These are phyloP conservation scores for Thermophis baileyi DNA, from an alignment of 2,113 vertebrate species.

Conservation along the genomic window DNA sequence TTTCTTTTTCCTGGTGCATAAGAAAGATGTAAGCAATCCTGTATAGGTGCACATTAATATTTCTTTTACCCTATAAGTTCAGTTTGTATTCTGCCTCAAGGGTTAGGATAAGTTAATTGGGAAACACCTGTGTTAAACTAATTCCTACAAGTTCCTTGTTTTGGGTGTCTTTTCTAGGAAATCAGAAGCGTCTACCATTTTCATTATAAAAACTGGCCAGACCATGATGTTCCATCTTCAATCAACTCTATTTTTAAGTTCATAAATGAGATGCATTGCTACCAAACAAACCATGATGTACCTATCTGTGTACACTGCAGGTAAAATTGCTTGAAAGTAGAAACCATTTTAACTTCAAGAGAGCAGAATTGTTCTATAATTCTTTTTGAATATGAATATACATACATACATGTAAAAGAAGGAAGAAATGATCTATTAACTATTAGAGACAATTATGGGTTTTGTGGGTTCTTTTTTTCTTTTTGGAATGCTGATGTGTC, in stretches of 20 bases:
- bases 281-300: slow-evolving; percentile 76
- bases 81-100: not conserved
- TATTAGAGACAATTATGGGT: not conserved
- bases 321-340: slow-evolving; percentile 56
- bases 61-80: not conserved
- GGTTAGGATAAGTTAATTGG: not conserved
- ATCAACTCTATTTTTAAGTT: slow-evolving; percentile 88
- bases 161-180: slow-evolving; percentile 58
- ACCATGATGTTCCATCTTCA: slow-evolving; percentile 89
- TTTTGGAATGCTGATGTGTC: not conserved
- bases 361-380: not conserved
- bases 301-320: slow-evolving; percentile 97
- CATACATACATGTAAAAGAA: not conserved
- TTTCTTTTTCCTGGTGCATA: not conserved
- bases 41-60: not conserved
- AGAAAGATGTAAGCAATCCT: not conserved
- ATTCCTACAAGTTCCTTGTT: not conserved
- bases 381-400: not conserved
- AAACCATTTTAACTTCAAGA: not conserved
- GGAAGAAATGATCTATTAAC: not conserved
- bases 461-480: not conserved
- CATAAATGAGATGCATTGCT: slow-evolving; percentile 77
- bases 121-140: not conserved
- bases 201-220: slow-evolving; percentile 95
- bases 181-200: slow-evolving; percentile 81